phyloP scores from a whole-genome alignment of 2,797 vertebrate species.

The Pipistrellus pipistrellus region DNA sequence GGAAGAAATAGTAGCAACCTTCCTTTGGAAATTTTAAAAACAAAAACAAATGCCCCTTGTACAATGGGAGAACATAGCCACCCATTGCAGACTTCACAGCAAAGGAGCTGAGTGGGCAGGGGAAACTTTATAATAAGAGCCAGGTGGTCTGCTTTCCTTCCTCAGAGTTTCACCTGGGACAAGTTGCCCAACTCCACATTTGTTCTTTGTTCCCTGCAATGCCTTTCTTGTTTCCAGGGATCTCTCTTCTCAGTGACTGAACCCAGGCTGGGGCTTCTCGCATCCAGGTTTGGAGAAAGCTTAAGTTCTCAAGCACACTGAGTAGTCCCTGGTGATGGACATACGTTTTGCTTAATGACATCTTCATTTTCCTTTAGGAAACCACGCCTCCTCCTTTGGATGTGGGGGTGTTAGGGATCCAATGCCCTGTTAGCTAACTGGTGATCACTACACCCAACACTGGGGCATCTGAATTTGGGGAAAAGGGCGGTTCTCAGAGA shows the following conservation, averaged over 20 bases:
- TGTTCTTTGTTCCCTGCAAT: not conserved
- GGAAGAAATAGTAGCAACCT: not conserved
- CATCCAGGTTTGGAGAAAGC: not conserved
- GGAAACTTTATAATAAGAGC: not conserved
- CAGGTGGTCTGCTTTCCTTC: not conserved
- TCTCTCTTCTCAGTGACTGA: not conserved
- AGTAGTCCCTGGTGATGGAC: not conserved
- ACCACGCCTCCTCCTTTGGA: not conserved
- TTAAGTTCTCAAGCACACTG: not conserved
- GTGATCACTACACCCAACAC: not conserved
- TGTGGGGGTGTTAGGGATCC: accelerated
- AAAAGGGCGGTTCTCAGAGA: not conserved
- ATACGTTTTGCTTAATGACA: not conserved
- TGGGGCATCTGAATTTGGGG: not conserved
- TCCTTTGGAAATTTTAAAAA: conserved; percentile 38
- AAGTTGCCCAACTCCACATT: not conserved
- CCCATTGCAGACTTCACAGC: not conserved
- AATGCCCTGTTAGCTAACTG: not conserved
- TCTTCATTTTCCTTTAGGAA: conserved; percentile 18
- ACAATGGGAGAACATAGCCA: not conserved
- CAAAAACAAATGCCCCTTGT: not conserved
- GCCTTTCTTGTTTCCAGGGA: not conserved
- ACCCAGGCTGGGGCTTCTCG: not conserved
- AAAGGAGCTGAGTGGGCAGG: not conserved
- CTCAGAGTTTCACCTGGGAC: not conserved